Conservation (phyloP, 1,140 invertebrate genomes). For the Diploscapter pachys region DNA sequence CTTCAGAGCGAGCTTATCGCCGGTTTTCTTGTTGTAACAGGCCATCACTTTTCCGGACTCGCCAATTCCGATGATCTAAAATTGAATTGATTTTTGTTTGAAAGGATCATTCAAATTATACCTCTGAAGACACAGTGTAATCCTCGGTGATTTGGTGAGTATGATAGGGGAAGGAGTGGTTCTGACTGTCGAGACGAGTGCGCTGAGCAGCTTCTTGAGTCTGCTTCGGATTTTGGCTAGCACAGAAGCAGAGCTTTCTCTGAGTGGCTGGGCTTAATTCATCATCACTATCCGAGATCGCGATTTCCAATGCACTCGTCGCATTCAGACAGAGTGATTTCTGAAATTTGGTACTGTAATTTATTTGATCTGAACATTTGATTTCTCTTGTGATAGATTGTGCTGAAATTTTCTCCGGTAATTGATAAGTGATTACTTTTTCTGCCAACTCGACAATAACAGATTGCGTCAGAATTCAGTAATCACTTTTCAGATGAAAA, state of each 20-base stretch:
- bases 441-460: too few relatives aligned
- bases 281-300: constrained; percentile 31
- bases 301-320: constrained; percentile 26
- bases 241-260: constrained; percentile 37
- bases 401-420: too few relatives aligned
- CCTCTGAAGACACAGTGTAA: constrained; percentile 83
- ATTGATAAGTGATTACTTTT: too few relatives aligned
- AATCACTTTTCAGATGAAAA: too few relatives aligned
- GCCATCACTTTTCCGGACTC: constrained; percentile 86
- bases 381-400: too few relatives aligned
- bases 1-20: constrained; percentile 81
- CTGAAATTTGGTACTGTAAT: constrained; percentile 14
- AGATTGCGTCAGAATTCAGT: too few relatives aligned
- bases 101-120: not conserved
- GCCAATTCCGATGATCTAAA: constrained; percentile 81
- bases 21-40: constrained; percentile 70
- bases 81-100: not conserved
- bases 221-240: constrained; percentile 29
- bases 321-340: constrained; percentile 36
- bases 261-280: constrained; percentile 30
- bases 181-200: constrained; percentile 37
- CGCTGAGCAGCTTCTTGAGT: constrained; percentile 35
- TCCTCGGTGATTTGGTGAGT: constrained; percentile 76
- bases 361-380: too few relatives aligned
- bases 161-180: constrained; percentile 67